Base-by-base conservation (phyloP, 2,888 invertebrate species). In the Eubasilissa splendida region DNA sequence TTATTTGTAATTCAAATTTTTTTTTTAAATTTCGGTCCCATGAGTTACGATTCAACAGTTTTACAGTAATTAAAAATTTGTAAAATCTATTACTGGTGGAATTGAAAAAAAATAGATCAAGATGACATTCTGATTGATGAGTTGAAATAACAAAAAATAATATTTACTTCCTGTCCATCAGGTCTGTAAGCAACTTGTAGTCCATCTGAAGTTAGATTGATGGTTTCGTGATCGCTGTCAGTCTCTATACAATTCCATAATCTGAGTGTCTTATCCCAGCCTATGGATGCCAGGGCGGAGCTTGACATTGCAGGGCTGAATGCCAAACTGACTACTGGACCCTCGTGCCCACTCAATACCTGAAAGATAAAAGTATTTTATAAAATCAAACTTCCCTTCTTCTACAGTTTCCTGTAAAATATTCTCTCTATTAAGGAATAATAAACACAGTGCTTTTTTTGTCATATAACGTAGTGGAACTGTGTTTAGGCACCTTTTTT, bases 251-350 rank as follows among this genome's bases (percentile, higher is more conserved):
- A 95, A 88, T 98, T 96, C 99, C 99, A 99, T 71, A 99, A 89
- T 85, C 94, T 92, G 3, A 99, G 90, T 0, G 97, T 96, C 88
- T 96, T 95, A 89, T 99, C 99, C 99, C 99, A 99, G 33, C 98
- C 97, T 3, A 94, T 95, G 0, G 98, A 97, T 0, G 94, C 96
- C 60, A 99, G 88, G 0, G 93, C 92, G 0, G 95, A 94, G 84
- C 95, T 96, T 0, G 93, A 90, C 0, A 93, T 87, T 8, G 89
- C 90, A 0, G 97, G 96, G 82, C 93, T 95, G 88, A 99, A 99
- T 0, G 94, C 91, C 1, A 99, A 86, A 80, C 94, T 92, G 0
- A 95, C 93, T 2, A 99, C 95, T 0, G 99, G 99, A 1, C 96
- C 98, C 88, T 96, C 96, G 86, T 99, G 99, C 0, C 99, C 99